Evolutionary conservation across 2,113 vertebrate genomes (phyloP).

Genomic region (Clupea harengus): DNA sequence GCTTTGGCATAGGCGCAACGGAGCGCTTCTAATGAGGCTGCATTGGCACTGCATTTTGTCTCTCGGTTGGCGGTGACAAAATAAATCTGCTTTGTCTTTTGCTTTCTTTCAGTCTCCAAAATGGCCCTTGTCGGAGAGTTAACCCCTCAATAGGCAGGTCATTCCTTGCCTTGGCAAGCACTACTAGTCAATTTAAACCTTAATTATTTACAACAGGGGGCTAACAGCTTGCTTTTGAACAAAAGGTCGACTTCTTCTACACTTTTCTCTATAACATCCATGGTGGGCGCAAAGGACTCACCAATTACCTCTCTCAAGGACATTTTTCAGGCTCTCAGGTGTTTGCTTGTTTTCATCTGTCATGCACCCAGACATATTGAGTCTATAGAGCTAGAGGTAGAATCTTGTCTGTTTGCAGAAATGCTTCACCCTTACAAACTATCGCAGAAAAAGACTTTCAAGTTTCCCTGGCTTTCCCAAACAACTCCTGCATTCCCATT

Average conservation of each 20-base stretch:
- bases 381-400: neutral
- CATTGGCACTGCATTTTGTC: conserved; percentile 22
- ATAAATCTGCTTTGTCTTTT: conserved; percentile 2
- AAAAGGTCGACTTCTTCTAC: no score
- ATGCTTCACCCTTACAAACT: conserved; percentile 16
- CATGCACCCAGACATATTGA: neutral
- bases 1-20: neutral
- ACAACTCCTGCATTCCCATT: conserved; percentile 48
- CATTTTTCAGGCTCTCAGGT: neutral
- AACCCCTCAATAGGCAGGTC: neutral
- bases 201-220: no score
- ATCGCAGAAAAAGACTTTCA: conserved; percentile 35
- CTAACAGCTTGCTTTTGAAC: no score
- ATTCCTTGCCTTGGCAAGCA: neutral
- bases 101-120: neutral
- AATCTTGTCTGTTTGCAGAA: neutral
- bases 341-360: neutral
- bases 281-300: no score
- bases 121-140: neutral
- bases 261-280: no score
- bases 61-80: conserved; percentile 32
- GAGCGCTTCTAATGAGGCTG: conserved; percentile 26
- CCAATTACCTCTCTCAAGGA: no score
- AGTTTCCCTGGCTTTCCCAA: conserved; percentile 45
- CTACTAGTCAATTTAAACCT: no score